These are phyloP conservation scores for Xestia ashworthii DNA, from an alignment of 2,888 invertebrate genomes.

Conservation along the genomic window DNA sequence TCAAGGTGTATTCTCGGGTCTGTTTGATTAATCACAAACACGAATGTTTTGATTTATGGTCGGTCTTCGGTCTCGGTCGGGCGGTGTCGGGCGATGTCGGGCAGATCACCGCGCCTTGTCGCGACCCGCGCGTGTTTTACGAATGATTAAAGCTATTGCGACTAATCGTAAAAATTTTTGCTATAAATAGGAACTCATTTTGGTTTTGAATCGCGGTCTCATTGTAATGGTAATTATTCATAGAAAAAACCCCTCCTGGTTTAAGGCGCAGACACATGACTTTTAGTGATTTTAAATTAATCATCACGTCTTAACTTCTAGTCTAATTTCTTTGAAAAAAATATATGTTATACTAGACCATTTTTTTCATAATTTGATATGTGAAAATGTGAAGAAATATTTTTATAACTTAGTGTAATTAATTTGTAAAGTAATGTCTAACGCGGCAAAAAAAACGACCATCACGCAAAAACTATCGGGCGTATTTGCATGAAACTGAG, in stretches of 20 bases:
- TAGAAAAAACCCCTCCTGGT: neutral
- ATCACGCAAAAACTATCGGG: no score
- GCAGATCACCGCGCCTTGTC: slow-evolving; percentile 54
- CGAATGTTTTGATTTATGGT: slow-evolving; percentile 88
- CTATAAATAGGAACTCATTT: slow-evolving; percentile 22
- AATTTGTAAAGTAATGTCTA: no score
- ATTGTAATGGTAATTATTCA: neutral
- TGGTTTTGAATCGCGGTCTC: neutral
- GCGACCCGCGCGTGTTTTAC: slow-evolving; percentile 46
- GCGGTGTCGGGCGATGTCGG: slow-evolving; percentile 50
- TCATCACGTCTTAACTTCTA: no score
- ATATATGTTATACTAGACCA: no score
- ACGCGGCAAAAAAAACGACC: no score
- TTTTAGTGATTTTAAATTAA: no score
- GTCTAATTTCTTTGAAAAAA: no score
- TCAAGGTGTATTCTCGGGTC: slow-evolving; percentile 71
- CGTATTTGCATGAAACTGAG: no score
- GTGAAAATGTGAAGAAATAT: no score
- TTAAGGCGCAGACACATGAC: no score
- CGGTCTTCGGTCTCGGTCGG: slow-evolving; percentile 66
- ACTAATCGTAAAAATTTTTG: slow-evolving; percentile 47
- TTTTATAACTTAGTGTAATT: no score
- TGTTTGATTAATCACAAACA: slow-evolving; percentile 87
- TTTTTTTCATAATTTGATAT: no score
- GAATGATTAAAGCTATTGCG: slow-evolving; percentile 61